Conservation (phyloP, 2,888 invertebrate genomes). For the Sarcophaga rosellei region DNA sequence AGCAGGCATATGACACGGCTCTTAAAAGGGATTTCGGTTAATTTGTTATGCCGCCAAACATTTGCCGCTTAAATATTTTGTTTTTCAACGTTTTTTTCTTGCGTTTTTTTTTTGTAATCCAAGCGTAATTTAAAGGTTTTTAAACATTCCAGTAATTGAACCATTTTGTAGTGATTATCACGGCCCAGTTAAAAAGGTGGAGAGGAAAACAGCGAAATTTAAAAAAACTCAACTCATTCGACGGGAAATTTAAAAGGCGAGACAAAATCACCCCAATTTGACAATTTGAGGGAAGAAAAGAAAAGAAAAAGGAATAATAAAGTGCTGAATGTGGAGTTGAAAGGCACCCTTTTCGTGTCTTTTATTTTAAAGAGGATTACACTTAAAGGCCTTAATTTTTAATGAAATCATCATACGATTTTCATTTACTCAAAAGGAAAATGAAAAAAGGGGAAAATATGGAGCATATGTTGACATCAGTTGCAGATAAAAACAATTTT, state of each 20-base stretch:
- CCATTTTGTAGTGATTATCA: conserved; percentile 26
- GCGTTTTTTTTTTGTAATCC: conserved; percentile 37
- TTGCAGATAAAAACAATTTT: conserved; percentile 39
- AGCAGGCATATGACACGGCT: neutral
- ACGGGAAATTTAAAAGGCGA: neutral
- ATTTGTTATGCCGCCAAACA: conserved; percentile 15
- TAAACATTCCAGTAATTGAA: conserved; percentile 64
- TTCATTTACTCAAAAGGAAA: neutral
- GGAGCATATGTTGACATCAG: conserved; percentile 57
- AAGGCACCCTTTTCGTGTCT: conserved; percentile 8
- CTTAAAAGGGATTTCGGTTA: conserved; percentile 32
- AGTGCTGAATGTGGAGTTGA: neutral
- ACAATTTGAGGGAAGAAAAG: no score
- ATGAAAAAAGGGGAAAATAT: conserved; percentile 48
- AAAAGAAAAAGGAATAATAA: neutral
- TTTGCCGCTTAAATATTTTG: conserved; percentile 5
- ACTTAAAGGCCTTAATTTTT: neutral
- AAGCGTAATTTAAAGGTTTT: conserved; percentile 63
- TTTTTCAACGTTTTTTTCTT: neutral
- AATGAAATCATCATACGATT: conserved; percentile 32
- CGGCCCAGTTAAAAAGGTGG: conserved; percentile 34
- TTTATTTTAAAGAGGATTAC: neutral
- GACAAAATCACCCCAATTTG: conserved; percentile 21
- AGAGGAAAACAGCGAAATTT: conserved; percentile 18
- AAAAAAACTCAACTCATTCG: neutral